Conservation (phyloP, 2,888 invertebrate species). For the Nomada goodeniana region DNA sequence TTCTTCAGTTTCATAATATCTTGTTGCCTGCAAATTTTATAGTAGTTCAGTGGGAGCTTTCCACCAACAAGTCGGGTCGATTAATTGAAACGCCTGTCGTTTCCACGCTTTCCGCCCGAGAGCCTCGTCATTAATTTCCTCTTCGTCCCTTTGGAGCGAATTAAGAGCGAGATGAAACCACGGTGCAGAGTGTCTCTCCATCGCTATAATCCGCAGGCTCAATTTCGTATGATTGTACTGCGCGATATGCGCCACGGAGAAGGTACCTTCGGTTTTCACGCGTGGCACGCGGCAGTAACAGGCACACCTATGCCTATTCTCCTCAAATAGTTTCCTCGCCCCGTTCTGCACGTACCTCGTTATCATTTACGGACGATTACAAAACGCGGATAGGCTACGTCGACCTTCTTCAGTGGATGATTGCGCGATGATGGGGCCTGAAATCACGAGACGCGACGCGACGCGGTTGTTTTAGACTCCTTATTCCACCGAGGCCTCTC, state of each 20-base stretch:
- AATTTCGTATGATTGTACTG: conserved; percentile 34
- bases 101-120: not conserved
- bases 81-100: too few species aligned
- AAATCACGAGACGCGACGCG: conserved; percentile 73
- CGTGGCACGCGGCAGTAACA: conserved; percentile 41
- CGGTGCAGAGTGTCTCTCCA: conserved; percentile 12
- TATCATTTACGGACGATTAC: conserved; percentile 79
- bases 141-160: not conserved
- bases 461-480: conserved; percentile 46
- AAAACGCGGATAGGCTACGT: conserved; percentile 69
- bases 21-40: too few species aligned
- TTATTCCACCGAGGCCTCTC: not conserved
- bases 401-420: conserved; percentile 72
- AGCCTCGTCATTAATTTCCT: not conserved
- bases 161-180: conserved; percentile 6
- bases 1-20: too few species aligned
- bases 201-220: conserved; percentile 10
- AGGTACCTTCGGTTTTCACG: conserved; percentile 41
- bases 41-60: too few species aligned
- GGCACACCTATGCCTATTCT: conserved; percentile 47
- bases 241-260: not conserved
- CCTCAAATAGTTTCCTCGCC: conserved; percentile 49
- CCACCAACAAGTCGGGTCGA: too few species aligned
- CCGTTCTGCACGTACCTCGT: conserved; percentile 72
- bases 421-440: conserved; percentile 76